Conservation (phyloP, 2,888 invertebrate genomes). For the Chalcosyrphus nemorum region DNA sequence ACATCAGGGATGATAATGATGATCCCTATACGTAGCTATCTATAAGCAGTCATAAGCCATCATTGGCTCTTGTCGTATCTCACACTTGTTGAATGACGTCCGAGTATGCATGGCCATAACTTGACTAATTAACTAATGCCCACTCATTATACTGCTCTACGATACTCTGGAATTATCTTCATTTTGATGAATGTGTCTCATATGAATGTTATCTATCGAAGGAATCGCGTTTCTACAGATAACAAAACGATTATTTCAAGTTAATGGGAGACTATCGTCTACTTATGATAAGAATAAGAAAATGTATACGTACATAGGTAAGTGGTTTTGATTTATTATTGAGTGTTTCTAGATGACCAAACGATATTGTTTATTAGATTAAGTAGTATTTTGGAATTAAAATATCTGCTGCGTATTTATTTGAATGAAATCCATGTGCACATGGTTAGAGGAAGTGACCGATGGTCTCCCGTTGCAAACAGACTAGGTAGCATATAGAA, state of each 20-base stretch:
- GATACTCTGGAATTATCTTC: slow-evolving; percentile 7
- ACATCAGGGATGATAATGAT: not conserved
- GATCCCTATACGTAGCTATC: not conserved
- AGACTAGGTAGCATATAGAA: no score
- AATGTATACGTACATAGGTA: no score
- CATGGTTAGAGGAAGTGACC: not conserved
- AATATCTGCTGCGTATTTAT: not conserved
- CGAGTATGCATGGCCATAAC: not conserved
- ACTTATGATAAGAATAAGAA: not conserved
- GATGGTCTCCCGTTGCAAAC: no score
- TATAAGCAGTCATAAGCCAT: not conserved
- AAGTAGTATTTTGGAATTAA: not conserved
- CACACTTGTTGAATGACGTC: slow-evolving; percentile 23
- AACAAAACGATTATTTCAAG: slow-evolving; percentile 28
- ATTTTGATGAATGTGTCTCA: slow-evolving; percentile 25
- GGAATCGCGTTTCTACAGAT: slow-evolving; percentile 5
- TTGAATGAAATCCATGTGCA: not conserved
- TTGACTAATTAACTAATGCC: slow-evolving; percentile 3
- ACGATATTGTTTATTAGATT: not conserved
- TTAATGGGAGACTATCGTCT: slow-evolving; percentile 14
- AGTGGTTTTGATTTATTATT: slow-evolving; percentile 4
- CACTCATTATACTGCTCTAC: not conserved
- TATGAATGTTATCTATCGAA: not conserved
- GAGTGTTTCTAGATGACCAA: not conserved
- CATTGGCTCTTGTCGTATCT: not conserved